Conservation (phyloP, 1,140 invertebrate genomes). For the Musca vetustissima region DNA sequence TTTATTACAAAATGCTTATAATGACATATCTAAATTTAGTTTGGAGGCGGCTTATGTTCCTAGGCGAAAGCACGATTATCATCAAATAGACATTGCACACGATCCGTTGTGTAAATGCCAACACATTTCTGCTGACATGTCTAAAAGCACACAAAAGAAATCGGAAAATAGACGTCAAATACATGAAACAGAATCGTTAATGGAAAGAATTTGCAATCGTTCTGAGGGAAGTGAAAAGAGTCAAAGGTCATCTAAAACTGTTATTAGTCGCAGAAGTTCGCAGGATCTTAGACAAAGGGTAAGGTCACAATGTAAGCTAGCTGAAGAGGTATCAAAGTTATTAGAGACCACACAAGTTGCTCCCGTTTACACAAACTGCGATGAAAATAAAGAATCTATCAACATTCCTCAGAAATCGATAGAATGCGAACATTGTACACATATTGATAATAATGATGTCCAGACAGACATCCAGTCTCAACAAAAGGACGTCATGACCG, state of each 20-base stretch:
- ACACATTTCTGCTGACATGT: too few relatives aligned
- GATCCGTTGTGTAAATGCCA: too few relatives aligned
- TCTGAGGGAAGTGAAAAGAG: conserved; percentile 25
- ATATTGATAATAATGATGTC: neutral
- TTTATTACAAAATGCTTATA: neutral
- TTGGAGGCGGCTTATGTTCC: too few relatives aligned
- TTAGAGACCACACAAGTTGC: too few relatives aligned
- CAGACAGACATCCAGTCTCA: neutral
- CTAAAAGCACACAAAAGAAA: too few relatives aligned
- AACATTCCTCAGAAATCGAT: neutral
- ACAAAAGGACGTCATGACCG: conserved; percentile 24
- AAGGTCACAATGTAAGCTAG: conserved; percentile 36
- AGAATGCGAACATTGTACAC: conserved; percentile 20
- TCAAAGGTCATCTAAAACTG: conserved; percentile 27
- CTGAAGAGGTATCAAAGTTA: too few relatives aligned
- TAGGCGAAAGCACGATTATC: too few relatives aligned
- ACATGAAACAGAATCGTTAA: conserved; percentile 25
- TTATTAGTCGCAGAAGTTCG: conserved; percentile 39
- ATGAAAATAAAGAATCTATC: neutral
- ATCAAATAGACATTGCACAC: too few relatives aligned
- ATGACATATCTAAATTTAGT: too few relatives aligned
- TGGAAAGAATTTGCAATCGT: conserved; percentile 2
- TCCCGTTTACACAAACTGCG: too few relatives aligned
- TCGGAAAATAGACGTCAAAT: neutral
- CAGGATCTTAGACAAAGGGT: conserved; percentile 36